Evolutionary conservation across 2,888 invertebrate genomes (phyloP).

Genomic region (Gerris lacustris): DNA sequence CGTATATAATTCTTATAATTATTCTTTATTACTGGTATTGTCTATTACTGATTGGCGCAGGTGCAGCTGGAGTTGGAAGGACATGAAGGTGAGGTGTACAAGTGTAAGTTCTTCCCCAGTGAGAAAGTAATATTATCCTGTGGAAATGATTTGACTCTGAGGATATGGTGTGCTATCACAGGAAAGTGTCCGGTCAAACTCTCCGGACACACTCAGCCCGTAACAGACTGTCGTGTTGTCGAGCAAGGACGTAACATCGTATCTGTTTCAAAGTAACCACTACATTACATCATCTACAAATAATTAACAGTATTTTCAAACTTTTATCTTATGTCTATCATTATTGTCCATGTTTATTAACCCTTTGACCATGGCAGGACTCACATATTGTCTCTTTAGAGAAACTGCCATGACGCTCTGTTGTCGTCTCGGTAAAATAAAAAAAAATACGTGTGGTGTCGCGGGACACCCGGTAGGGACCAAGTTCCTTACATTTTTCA

Average conservation of each 20-base stretch:
- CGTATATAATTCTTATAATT: no score
- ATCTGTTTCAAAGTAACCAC: constrained; percentile 49
- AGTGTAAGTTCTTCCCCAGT: constrained; percentile 57
- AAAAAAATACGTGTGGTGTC: no score
- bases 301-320: constrained; percentile 9
- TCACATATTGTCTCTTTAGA: no score
- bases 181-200: constrained; percentile 55
- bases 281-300: background rate
- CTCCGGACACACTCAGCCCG: constrained; percentile 51
- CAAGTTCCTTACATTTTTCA: no score
- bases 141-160: constrained; percentile 54
- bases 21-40: no score
- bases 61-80: constrained; percentile 43
- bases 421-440: no score
- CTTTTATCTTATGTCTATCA: background rate
- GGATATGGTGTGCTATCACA: constrained; percentile 57
- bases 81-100: constrained; percentile 55
- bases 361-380: no score
- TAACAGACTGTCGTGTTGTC: constrained; percentile 50
- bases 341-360: no score
- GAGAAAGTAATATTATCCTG: constrained; percentile 53
- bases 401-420: no score
- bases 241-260: constrained; percentile 57
- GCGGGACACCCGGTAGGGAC: no score
- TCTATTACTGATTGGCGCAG: background rate